phyloP scores from a whole-genome alignment of 2,113 vertebrate genomes.

The Microtus oregoni region DNA sequence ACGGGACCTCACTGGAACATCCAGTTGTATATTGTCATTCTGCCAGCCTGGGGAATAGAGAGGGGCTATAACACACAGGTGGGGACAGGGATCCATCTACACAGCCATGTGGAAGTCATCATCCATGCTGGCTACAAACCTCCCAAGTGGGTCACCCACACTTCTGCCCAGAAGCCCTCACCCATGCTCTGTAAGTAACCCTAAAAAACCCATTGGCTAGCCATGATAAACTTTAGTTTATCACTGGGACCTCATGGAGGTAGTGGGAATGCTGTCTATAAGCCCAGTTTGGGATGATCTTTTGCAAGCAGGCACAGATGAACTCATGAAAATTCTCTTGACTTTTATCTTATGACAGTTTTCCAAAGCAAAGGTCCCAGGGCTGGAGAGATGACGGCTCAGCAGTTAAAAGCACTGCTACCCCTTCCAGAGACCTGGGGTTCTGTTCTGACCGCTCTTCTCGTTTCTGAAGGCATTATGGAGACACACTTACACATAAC shows the following conservation, averaged over 20 bases:
- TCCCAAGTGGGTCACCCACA: not conserved
- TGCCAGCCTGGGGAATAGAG: not conserved
- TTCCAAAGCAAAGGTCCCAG: not conserved
- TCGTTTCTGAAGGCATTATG: not conserved
- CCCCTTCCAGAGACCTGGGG: not conserved
- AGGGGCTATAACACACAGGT: not conserved
- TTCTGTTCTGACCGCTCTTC: not conserved
- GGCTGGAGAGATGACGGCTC: not conserved
- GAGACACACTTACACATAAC: not conserved
- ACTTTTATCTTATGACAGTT: not conserved
- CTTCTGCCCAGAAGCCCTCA: not conserved
- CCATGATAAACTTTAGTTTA: not conserved
- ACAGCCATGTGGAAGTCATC: not conserved
- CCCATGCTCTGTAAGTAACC: not conserved
- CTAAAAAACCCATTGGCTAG: not conserved
- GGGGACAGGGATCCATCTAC: not conserved
- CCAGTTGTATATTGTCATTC: not conserved
- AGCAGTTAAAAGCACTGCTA: not conserved
- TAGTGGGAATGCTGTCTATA: not conserved
- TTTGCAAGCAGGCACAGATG: not conserved
- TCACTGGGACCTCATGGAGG: not conserved
- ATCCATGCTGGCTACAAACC: not conserved
- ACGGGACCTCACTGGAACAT: not conserved
- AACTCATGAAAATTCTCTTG: not conserved
- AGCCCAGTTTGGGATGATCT: not conserved